Percentiles rank a stretch among this genome's conserved stretches.
Evolutionary conservation across 2,113 vertebrate genomes (phyloP).

Genomic region (Oncorhynchus clarkii): DNA sequence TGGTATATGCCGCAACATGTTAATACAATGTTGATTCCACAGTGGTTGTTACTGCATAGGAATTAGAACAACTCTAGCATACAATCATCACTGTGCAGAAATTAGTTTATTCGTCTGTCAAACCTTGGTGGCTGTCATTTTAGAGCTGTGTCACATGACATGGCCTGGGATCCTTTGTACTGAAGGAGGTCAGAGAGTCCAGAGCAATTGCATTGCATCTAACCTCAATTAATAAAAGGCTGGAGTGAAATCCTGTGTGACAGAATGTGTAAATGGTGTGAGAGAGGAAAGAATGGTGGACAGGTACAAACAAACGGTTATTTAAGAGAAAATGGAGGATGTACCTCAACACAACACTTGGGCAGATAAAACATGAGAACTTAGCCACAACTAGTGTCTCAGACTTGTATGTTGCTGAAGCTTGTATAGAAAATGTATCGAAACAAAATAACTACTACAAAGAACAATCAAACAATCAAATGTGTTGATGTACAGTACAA

Average conservation of each 20-base stretch:
- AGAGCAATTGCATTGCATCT: neutral
- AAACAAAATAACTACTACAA: too few relatives aligned
- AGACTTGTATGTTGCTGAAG: too few relatives aligned
- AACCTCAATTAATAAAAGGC: neutral
- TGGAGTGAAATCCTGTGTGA: neutral
- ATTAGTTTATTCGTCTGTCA: neutral
- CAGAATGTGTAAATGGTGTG: neutral
- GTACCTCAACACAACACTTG: too few relatives aligned
- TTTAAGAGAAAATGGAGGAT: too few relatives aligned
- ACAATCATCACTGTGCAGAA: neutral
- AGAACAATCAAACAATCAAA: too few relatives aligned
- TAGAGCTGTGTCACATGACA: slow-evolving; percentile 7
- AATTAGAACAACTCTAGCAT: neutral
- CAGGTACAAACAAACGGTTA: too few relatives aligned
- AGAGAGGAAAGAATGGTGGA: neutral
- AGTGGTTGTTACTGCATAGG: neutral
- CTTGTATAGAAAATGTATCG: too few relatives aligned
- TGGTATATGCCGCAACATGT: neutral
- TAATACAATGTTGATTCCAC: neutral
- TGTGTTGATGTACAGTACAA: too few relatives aligned
- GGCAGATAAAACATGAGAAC: too few relatives aligned
- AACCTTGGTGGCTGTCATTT: slow-evolving; percentile 3
- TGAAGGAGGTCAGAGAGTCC: slow-evolving; percentile 12
- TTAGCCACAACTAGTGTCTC: too few relatives aligned
- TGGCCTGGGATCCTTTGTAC: slow-evolving; percentile 9